A percentile compares a stretch with the other conserved stretches of the same genome.
Evolutionary conservation across 2,113 vertebrate genomes (phyloP).

Genomic region (Hypomesus transpacificus): DNA sequence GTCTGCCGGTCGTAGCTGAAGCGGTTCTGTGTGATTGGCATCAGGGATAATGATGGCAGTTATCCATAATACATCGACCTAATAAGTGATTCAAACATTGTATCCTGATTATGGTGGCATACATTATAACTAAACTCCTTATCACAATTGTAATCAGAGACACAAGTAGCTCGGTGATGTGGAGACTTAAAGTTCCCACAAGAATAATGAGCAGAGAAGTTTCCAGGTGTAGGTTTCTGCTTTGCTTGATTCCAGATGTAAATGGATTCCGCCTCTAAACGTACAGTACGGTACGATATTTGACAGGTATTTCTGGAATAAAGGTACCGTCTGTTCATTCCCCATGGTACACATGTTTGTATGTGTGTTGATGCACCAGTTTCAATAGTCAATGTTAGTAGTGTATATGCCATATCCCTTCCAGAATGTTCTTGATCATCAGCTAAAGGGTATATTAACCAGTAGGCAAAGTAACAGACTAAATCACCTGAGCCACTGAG

Average conservation of each 20-base stretch:
- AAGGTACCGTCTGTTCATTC: no score
- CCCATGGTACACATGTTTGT: no score
- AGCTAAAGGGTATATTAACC: no score
- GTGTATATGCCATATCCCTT: no score
- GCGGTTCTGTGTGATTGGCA: constrained; percentile 22
- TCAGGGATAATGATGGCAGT: constrained; percentile 17
- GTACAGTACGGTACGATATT: not conserved
- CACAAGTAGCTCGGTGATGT: constrained; percentile 12
- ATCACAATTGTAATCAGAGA: constrained; percentile 36
- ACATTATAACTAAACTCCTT: constrained; percentile 17
- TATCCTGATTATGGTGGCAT: constrained; percentile 34
- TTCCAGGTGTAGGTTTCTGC: not conserved
- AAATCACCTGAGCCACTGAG: no score
- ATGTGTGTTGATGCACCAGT: no score
- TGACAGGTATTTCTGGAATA: no score
- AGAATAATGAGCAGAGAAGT: not conserved
- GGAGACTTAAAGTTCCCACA: not conserved
- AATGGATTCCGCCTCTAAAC: not conserved
- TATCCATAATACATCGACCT: constrained; percentile 28
- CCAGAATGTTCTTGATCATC: no score
- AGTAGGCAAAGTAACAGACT: no score
- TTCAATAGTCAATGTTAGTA: no score
- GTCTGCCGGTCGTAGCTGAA: constrained; percentile 12
- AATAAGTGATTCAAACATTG: constrained; percentile 37
- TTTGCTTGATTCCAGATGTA: not conserved